Evolutionary conservation across 2,113 vertebrate species (phyloP).

Genomic region (Rattus rattus): DNA sequence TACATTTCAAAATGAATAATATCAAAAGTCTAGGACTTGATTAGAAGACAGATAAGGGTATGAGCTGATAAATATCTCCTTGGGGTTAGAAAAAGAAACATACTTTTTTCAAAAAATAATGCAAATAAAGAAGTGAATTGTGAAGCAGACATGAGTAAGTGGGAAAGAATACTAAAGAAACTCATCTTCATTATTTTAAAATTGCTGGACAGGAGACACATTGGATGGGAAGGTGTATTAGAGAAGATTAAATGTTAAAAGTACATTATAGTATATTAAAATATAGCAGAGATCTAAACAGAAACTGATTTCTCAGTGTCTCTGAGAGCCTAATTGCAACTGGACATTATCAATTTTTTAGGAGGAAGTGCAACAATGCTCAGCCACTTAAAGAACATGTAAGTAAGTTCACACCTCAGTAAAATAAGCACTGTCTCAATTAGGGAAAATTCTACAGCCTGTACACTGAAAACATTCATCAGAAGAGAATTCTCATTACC

Average conservation of each 20-base stretch:
- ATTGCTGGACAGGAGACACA: neutral
- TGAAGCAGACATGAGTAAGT: neutral
- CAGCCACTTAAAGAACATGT: neutral
- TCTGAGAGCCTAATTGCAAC: neutral
- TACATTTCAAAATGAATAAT: neutral
- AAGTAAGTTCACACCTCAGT: neutral
- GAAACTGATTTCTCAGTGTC: neutral
- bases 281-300: neutral
- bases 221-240: neutral
- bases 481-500: neutral
- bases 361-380: neutral
- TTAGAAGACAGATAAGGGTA: neutral
- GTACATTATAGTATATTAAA: neutral
- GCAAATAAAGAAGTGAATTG: neutral
- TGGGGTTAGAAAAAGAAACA: neutral
- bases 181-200: neutral
- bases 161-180: neutral
- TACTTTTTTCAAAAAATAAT: slow-evolving; percentile 4
- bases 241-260: neutral
- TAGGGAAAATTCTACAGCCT: neutral
- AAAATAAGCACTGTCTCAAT: neutral
- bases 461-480: neutral
- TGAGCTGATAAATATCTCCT: neutral
- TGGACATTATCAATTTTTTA: neutral
- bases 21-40: neutral